Base-by-base conservation (phyloP, 2,797 vertebrate genomes). In the Staurois parvus region DNA sequence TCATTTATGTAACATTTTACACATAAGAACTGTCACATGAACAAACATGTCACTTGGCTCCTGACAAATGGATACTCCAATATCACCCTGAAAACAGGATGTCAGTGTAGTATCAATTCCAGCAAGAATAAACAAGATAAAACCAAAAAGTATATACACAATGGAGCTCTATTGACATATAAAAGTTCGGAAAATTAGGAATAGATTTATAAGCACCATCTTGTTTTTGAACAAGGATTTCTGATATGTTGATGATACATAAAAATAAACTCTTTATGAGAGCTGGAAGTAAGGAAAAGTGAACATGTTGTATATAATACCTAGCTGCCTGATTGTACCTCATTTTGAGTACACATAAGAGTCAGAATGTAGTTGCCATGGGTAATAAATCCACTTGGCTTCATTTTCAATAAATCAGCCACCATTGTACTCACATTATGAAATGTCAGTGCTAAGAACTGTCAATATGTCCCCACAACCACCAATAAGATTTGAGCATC, bases 1-100 rank as follows among this genome's bases (percentile, higher is more conserved):
- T 81, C 79, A 81, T 81, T 81, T 81, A 72, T 81, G 79, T 73
- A 81, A 81, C 69, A 26, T 62, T 64, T 37, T 73, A 21, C 34
- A 73, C 68, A 81, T 81, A 72, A 24, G 52, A 64, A 7, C 6
- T 81, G 79, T 81, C 79, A 72, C 79, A 62, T 72, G 52, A 81
- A 73, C 79, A 81, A 81, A 81, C 79, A 81, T 81, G 69, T 73
- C 79, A 81, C 69, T 79, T 24, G 64, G 5, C 64, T 62, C 72
- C n/a, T 62, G 69, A 81, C 34, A 72, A 72, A 64, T 30, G 30
- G 37, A 42, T 32, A 40, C 48, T 62, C 15, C 52, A 73, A 42
- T 73, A 73, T 42, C 72, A 34, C 28, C 32, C 34, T 24, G 69
- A 28, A 37, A 72, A 12, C 29, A 56, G 40, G 8, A 29, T 72